Base-by-base conservation (phyloP, 2,797 vertebrate genomes). In the Tympanoctomys barrerae region DNA sequence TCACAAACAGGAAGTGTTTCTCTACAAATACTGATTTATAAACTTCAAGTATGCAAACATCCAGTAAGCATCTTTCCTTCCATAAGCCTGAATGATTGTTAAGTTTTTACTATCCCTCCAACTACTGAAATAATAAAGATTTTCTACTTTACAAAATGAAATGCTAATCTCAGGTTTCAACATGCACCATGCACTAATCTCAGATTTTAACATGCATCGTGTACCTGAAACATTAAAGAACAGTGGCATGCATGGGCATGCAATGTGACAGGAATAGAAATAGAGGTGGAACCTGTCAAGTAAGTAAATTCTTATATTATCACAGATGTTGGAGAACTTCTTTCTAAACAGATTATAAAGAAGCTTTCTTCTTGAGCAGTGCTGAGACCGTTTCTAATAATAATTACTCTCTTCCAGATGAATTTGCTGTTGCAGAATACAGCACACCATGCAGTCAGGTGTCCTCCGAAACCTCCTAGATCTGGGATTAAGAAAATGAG, bases 381-480 rank as follows among this genome's bases (percentile, higher is more conserved):
- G 91, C 28, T 66, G n/a, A 36, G 19, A 73, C 28, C 59, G 8
- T 62, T 82, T 71, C 22, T 68, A 16, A 7, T 92, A 49, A 0
- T 89, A 94, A 89, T 5, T 94, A 14, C 95, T 62, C 33, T 87
- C 92, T 87, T 87, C 46, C 97, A 98, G 98, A 97, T 80, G 98
- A 98, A 87, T 97, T 97, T 89, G 97, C 98, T 88, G 68, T 98
- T 94, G 82, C 93, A 94, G 97, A 98, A 52, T 98, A 98, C n/a
- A 80, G 0, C 2, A 97, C 93, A 28, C 98, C 98, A 80, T 98
- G 98, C 89, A 91, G 87, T 87, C 33, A 93, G 1, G 24, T 42
- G 5, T n/a, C 54, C 42, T 78, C 57, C 36, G 61, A 84, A 75
- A 24, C 49, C 49, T 75, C 31, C n/a, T 89, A n/a, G 18, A 42